phyloP scores from a whole-genome alignment of 2,888 invertebrate species.

The Chironomus riparius region DNA sequence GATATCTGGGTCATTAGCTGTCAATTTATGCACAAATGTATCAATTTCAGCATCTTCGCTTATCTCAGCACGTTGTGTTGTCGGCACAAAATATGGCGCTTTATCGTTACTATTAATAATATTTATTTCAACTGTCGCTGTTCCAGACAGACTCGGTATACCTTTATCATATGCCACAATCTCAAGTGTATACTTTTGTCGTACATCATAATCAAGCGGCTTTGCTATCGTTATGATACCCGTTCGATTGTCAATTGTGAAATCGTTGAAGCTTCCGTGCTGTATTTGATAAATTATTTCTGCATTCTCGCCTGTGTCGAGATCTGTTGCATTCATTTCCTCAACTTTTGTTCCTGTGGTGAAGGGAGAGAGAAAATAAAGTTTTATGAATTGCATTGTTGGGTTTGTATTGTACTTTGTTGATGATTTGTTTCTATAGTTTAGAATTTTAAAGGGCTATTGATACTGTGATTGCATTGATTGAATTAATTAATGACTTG shows the following conservation, averaged over 20 bases:
- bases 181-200: slow-evolving; percentile 70
- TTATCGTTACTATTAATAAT: slow-evolving; percentile 84
- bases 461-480: too few species aligned
- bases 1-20: slow-evolving; percentile 74
- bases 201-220: slow-evolving; percentile 72
- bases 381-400: too few species aligned
- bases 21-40: slow-evolving; percentile 58
- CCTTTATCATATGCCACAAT: slow-evolving; percentile 74
- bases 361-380: too few species aligned
- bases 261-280: slow-evolving; percentile 78
- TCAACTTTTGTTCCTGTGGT: slow-evolving; percentile 64
- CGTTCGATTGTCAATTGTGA: slow-evolving; percentile 63
- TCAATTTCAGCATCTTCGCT: slow-evolving; percentile 70
- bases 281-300: slow-evolving; percentile 70
- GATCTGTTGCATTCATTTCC: slow-evolving; percentile 67
- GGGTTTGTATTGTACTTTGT: too few species aligned
- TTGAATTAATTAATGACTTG: too few species aligned
- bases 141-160: slow-evolving; percentile 70
- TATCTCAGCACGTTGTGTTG: slow-evolving; percentile 68
- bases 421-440: too few species aligned
- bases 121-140: slow-evolving; percentile 66
- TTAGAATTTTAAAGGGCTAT: too few species aligned
- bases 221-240: slow-evolving; percentile 69
- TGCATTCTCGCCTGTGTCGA: slow-evolving; percentile 80
- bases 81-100: slow-evolving; percentile 69